Percentiles rank a stretch among this genome's conserved stretches.
Evolutionary conservation across 2,113 vertebrate species (phyloP).

Genomic region (Dasyurus viverrinus): DNA sequence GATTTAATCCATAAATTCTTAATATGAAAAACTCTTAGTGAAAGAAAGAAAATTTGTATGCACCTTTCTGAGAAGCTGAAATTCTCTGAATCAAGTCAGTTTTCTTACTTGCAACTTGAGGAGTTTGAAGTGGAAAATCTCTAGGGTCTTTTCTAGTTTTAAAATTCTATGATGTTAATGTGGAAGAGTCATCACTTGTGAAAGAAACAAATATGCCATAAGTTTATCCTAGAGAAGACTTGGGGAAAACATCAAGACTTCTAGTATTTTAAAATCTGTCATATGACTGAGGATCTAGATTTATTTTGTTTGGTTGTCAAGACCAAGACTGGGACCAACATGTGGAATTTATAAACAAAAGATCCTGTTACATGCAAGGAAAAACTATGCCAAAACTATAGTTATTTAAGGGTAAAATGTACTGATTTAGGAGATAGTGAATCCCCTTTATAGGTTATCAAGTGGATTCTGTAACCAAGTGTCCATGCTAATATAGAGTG

Average conservation of each 20-base stretch:
- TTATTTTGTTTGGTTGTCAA: not conserved
- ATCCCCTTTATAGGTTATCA: not conserved
- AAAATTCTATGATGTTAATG: not conserved
- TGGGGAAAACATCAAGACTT: not conserved
- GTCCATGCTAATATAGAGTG: not conserved
- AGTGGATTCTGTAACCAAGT: not conserved
- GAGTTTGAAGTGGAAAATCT: not conserved
- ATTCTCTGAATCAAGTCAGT: not conserved
- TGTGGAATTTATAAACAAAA: not conserved
- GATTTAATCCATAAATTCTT: not conserved
- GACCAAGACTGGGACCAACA: not conserved
- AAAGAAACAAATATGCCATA: not conserved
- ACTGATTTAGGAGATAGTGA: not conserved
- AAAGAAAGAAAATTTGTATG: not conserved
- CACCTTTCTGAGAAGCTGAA: not conserved
- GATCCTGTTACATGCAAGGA: not conserved
- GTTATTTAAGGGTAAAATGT: not conserved
- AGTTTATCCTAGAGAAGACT: not conserved
- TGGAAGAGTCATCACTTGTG: not conserved
- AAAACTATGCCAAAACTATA: not conserved
- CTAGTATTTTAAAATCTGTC: not conserved
- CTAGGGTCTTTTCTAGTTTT: not conserved
- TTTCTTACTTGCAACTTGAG: not conserved
- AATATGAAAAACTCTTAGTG: not conserved
- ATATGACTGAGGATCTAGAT: not conserved